Percentiles rank a stretch among this genome's conserved stretches.
phyloP scores from a whole-genome alignment of 2,113 vertebrate species.

The Gnathonemus longibarbis region DNA sequence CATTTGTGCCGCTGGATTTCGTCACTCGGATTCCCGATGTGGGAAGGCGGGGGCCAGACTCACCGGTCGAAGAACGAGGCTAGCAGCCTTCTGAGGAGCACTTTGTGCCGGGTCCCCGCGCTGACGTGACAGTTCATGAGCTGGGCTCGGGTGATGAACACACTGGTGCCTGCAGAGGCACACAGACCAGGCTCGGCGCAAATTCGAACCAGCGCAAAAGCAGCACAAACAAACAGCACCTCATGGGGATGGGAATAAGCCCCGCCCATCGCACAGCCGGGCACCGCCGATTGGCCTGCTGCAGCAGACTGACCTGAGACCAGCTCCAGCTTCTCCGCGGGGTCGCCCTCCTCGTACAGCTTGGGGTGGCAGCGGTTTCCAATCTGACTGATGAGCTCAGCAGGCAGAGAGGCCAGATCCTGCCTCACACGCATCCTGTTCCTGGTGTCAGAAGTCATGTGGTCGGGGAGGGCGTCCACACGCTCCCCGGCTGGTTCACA shows the following conservation, averaged over 20 bases:
- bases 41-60: constrained; percentile 15
- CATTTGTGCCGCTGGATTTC: not conserved
- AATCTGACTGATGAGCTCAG: constrained; percentile 88
- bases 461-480: constrained; percentile 83
- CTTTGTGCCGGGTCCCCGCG: constrained; percentile 88
- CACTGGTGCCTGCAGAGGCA: constrained; percentile 72
- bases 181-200: not conserved
- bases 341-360: constrained; percentile 89
- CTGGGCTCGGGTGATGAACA: constrained; percentile 89
- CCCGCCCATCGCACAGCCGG: not conserved
- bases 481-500: constrained; percentile 61
- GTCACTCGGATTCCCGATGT: not conserved
- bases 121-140: constrained; percentile 97
- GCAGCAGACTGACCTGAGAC: constrained; percentile 70
- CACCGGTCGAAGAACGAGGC: constrained; percentile 93
- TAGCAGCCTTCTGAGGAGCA: constrained; percentile 83
- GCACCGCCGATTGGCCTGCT: not conserved
- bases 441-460: constrained; percentile 72
- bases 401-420: constrained; percentile 80
- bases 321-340: constrained; percentile 87
- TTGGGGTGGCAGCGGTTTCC: constrained; percentile 93
- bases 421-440: constrained; percentile 77
- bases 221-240: not conserved
- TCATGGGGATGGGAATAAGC: not conserved
- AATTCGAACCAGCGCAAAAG: not conserved